Percentiles rank a stretch among this genome's conserved stretches.
phyloP scores from a whole-genome alignment of 2,888 invertebrate genomes.

The Dichetophora obliterata region DNA sequence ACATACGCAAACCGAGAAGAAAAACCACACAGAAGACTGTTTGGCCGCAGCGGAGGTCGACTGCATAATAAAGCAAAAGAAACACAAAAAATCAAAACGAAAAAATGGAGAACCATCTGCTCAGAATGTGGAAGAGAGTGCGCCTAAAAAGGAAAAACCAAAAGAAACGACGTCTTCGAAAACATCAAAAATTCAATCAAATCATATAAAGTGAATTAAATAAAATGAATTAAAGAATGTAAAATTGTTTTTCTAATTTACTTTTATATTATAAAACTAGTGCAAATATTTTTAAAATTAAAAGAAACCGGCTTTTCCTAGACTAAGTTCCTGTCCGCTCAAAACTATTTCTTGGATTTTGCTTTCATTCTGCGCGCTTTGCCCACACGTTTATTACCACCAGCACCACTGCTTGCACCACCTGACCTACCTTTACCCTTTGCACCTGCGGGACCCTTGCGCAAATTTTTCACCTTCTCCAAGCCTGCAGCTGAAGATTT shows the following conservation, averaged over 20 bases:
- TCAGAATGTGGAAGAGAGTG: not conserved
- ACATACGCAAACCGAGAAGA: not conserved
- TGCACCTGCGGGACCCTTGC: conserved; percentile 49
- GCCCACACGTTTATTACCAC: conserved; percentile 72
- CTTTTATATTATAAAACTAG: conserved; percentile 45
- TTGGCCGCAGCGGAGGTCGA: not conserved
- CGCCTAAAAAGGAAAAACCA: not conserved
- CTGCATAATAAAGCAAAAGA: not conserved
- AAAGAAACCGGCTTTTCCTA: not conserved
- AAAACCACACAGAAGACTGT: no score
- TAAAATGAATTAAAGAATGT: not conserved
- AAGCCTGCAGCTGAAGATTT: conserved; percentile 75
- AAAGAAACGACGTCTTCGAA: no score
- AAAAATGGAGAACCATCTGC: not conserved
- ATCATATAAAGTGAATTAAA: not conserved
- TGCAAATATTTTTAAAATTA: conserved; percentile 24
- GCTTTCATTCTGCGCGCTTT: conserved; percentile 71
- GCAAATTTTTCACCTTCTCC: conserved; percentile 59
- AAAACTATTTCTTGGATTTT: conserved; percentile 60
- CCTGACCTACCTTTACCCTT: conserved; percentile 52
- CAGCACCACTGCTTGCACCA: conserved; percentile 48
- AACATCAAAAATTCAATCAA: no score
- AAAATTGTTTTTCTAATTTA: not conserved
- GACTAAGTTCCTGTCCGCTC: not conserved
- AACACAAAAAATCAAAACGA: not conserved